A percentile compares a stretch with the other conserved stretches of the same genome.
Conservation (phyloP, 1,140 invertebrate species). For the Formica exsecta region DNA sequence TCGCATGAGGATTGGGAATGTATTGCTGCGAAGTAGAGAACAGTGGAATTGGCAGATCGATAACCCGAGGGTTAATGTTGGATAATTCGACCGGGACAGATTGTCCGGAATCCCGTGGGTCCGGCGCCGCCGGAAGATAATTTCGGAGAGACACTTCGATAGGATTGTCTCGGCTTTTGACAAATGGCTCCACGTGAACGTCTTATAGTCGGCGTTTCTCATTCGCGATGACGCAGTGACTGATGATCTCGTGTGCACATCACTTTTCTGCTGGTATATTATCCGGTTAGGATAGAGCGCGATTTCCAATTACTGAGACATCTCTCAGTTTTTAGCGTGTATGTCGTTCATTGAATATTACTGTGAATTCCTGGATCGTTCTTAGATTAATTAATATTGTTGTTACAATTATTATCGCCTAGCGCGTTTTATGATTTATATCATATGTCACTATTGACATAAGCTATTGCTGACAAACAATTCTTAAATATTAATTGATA, state of each 20-base stretch:
- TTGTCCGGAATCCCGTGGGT: constrained; percentile 64
- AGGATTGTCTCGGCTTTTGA: constrained; percentile 78
- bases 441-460: background rate
- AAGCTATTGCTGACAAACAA: background rate
- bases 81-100: constrained; percentile 74
- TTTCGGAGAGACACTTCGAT: constrained; percentile 71
- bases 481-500: background rate
- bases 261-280: constrained; percentile 66
- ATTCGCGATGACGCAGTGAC: constrained; percentile 75
- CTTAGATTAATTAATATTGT: constrained; percentile 13
- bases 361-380: background rate
- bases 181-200: constrained; percentile 78
- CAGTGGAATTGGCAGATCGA: constrained; percentile 63
- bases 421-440: background rate
- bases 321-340: constrained; percentile 17
- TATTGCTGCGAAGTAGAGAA: constrained; percentile 53
- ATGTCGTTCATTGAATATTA: background rate
- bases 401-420: background rate
- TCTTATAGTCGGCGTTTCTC: constrained; percentile 73
- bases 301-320: constrained; percentile 62
- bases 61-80: constrained; percentile 68
- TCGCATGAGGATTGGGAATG: constrained; percentile 47
- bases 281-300: constrained; percentile 59
- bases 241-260: constrained; percentile 74
- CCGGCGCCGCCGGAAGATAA: constrained; percentile 61